phyloP scores from a whole-genome alignment of 2,797 vertebrate species.

The Manis crassicaudata region DNA sequence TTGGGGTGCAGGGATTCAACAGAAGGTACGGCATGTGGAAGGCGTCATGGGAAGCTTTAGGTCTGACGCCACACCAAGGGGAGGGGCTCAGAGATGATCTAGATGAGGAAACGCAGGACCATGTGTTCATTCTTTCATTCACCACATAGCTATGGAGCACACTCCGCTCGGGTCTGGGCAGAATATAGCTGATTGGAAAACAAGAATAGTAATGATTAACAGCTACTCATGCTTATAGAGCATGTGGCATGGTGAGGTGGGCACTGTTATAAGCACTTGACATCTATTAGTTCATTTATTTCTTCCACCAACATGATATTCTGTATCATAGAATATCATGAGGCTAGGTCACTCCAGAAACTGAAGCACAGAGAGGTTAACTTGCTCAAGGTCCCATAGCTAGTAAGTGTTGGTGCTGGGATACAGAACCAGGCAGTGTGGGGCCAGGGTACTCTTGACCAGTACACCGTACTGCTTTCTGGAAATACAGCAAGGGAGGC shows the following conservation, averaged over 20 bases:
- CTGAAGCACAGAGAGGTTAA: conserved; percentile 4
- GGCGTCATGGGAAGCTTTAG: conserved; percentile 39
- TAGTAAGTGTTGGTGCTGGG: not conserved
- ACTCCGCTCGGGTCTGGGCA: not conserved
- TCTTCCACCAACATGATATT: not conserved
- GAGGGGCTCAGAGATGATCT: not conserved
- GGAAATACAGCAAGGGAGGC: not conserved
- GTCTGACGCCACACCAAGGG: not conserved
- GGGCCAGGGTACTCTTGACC: not conserved
- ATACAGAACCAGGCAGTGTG: not conserved
- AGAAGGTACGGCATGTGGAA: not conserved
- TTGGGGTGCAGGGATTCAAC: not conserved
- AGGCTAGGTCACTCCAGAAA: not conserved
- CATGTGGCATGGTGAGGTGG: not conserved
- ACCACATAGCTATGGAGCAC: not conserved
- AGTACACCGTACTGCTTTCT: not conserved
- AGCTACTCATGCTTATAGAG: not conserved
- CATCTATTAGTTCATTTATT: not conserved
- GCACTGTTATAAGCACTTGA: not conserved
- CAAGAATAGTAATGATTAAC: not conserved
- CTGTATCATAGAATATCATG: not conserved
- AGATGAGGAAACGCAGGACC: not conserved
- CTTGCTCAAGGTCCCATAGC: not conserved
- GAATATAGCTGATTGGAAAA: not conserved
- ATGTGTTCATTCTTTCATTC: not conserved